These are phyloP conservation scores for Terebella lapidaria DNA, from an alignment of 2,888 invertebrate species.

Conservation along the genomic window DNA sequence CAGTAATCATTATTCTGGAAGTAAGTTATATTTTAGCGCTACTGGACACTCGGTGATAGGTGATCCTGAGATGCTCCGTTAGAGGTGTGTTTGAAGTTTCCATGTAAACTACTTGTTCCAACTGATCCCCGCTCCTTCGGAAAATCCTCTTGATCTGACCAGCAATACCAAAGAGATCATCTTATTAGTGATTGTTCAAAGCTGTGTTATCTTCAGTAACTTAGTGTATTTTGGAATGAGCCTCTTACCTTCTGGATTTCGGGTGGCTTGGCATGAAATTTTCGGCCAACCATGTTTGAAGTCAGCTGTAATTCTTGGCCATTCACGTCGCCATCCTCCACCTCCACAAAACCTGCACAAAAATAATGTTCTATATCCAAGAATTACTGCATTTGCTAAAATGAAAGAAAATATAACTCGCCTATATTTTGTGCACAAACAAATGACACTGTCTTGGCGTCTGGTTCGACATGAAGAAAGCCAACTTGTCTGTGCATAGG, in stretches of 20 bases:
- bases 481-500: constrained; percentile 43
- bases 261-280: not conserved
- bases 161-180: constrained; percentile 5
- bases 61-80: constrained; percentile 32
- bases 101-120: constrained; percentile 38
- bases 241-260: not conserved
- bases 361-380: no score
- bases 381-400: no score
- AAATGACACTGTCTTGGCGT: constrained; percentile 33
- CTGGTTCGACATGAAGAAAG: constrained; percentile 38
- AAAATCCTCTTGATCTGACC: constrained; percentile 32
- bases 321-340: no score
- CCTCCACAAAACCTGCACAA: no score
- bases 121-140: constrained; percentile 25
- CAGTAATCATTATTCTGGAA: no score
- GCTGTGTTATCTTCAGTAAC: no score
- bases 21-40: no score
- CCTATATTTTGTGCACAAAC: constrained; percentile 38
- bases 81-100: constrained; percentile 34
- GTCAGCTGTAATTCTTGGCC: no score
- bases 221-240: no score
- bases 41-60: no score
- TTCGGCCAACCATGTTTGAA: no score
- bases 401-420: constrained; percentile 25
- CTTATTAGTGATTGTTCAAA: not conserved